Evolutionary conservation across 2,888 invertebrate species (phyloP).

Genomic region (Aplocera efformata): DNA sequence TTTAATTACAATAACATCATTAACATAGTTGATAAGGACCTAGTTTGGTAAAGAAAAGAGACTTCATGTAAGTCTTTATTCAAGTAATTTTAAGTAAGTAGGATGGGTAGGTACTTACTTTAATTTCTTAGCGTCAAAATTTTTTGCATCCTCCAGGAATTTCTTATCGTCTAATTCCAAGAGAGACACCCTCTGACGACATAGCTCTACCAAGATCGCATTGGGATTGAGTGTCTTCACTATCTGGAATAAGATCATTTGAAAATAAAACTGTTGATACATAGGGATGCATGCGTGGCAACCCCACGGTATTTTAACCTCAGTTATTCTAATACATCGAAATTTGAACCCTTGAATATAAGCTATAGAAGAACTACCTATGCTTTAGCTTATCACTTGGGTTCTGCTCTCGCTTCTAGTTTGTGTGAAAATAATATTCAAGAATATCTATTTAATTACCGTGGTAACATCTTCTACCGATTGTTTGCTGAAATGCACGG

Average conservation of each 20-base stretch:
- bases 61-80: too few species aligned
- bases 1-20: too few species aligned
- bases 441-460: conserved; percentile 34
- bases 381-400: too few species aligned
- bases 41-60: too few species aligned
- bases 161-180: conserved; percentile 70
- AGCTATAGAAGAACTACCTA: too few species aligned
- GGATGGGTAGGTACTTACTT: conserved; percentile 45
- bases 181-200: conserved; percentile 68
- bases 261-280: not conserved
- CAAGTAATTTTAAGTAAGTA: not conserved
- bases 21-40: too few species aligned
- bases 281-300: too few species aligned
- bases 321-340: too few species aligned
- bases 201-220: conserved; percentile 68
- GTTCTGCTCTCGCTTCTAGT: too few species aligned
- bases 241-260: conserved; percentile 45
- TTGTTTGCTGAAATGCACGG: conserved; percentile 72
- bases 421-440: too few species aligned
- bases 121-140: conserved; percentile 61
- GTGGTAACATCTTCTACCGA: conserved; percentile 69
- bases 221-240: conserved; percentile 61
- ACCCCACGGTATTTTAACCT: too few species aligned
- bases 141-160: conserved; percentile 71
- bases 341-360: too few species aligned